Evolutionary conservation across 2,113 vertebrate species (phyloP).

Genomic region (Ellobius talpinus): DNA sequence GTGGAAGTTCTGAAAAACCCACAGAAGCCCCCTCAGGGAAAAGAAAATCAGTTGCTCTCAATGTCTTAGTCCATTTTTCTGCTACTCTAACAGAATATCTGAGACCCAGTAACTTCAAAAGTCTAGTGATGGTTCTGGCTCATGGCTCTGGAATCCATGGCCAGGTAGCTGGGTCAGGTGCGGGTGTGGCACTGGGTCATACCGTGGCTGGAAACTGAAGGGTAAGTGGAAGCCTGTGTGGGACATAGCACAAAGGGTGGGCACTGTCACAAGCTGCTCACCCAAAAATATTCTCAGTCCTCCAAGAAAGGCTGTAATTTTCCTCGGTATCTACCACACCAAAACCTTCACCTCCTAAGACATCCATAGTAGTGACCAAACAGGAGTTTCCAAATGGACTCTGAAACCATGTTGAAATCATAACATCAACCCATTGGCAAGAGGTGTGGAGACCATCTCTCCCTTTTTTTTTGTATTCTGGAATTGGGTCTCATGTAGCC

Average conservation of each 20-base stretch:
- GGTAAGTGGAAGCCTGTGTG: not conserved
- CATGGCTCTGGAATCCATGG: not conserved
- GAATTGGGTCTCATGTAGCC: not conserved
- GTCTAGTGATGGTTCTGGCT: not conserved
- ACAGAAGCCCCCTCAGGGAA: not conserved
- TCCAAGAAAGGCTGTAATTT: not conserved
- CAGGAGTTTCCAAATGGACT: not conserved
- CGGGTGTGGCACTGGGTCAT: not conserved
- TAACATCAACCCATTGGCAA: not conserved
- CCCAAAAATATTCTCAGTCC: not conserved
- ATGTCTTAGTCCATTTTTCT: not conserved
- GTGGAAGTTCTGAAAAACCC: not conserved
- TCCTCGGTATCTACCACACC: not conserved
- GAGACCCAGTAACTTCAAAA: not conserved
- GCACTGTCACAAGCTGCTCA: not conserved
- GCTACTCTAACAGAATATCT: not conserved
- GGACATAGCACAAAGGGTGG: not conserved
- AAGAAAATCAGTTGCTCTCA: not conserved
- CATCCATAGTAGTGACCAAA: not conserved
- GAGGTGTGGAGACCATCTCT: not conserved
- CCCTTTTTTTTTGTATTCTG: not conserved
- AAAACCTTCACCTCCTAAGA: not conserved
- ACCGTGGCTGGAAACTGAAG: not conserved
- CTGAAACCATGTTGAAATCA: not conserved
- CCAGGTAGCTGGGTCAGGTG: not conserved